A percentile compares a stretch with the other conserved stretches of the same genome.
Evolutionary conservation across 2,888 invertebrate species (phyloP).

Genomic region (Tenthredo amoena): DNA sequence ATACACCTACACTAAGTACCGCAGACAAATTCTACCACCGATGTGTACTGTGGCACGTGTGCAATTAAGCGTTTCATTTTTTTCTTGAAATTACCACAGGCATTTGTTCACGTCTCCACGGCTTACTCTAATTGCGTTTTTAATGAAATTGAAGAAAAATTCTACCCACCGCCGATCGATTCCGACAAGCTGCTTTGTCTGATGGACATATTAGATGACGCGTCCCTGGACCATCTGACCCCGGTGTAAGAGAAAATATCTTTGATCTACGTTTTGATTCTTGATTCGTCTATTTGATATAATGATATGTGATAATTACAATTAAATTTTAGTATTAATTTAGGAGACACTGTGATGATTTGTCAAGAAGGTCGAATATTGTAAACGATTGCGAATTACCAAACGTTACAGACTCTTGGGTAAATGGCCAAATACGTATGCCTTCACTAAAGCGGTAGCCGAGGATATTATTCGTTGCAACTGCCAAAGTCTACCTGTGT

Average conservation of each 20-base stretch:
- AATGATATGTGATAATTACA: neutral
- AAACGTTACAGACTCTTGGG: constrained; percentile 76
- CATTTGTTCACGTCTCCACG: constrained; percentile 74
- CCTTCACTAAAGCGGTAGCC: constrained; percentile 87
- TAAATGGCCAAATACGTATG: constrained; percentile 86
- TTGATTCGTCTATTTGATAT: neutral
- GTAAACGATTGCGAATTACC: neutral
- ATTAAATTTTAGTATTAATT: neutral
- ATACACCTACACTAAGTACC: neutral
- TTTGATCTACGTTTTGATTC: neutral
- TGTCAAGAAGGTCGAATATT: constrained; percentile 7
- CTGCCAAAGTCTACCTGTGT: constrained; percentile 81
- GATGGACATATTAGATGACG: constrained; percentile 69
- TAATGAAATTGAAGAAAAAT: constrained; percentile 72
- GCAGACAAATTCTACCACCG: neutral
- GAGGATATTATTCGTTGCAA: constrained; percentile 83
- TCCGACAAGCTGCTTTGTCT: constrained; percentile 69
- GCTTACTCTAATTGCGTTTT: constrained; percentile 71
- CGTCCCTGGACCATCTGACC: constrained; percentile 65
- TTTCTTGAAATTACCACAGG: constrained; percentile 61
- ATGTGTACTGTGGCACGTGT: neutral
- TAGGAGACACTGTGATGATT: neutral
- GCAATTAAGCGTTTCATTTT: neutral
- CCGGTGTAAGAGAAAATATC: constrained; percentile 64
- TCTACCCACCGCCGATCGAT: constrained; percentile 69